phyloP scores from a whole-genome alignment of 2,113 vertebrate genomes.

The Neopipo cinnamomea region DNA sequence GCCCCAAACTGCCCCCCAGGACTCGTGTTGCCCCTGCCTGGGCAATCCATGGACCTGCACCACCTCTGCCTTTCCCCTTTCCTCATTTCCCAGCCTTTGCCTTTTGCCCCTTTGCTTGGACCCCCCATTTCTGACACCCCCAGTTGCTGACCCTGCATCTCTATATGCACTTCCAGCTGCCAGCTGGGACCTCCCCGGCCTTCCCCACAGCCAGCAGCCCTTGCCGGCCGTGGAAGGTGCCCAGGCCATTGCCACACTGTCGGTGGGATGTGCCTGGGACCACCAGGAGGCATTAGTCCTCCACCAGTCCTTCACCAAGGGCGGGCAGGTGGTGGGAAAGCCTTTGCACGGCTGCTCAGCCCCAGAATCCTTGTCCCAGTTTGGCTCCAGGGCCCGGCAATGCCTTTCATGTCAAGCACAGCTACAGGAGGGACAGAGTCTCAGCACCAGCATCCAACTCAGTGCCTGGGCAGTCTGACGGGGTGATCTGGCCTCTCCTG shows the following conservation, averaged over 20 bases:
- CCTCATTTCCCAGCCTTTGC: neutral
- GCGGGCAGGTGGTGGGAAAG: neutral
- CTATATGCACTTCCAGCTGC: neutral
- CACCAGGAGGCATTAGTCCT: conserved; percentile 54
- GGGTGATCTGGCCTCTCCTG: too few species aligned
- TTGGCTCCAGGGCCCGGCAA: neutral
- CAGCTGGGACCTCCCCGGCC: neutral
- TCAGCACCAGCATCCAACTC: rapidly evolving
- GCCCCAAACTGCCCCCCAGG: neutral
- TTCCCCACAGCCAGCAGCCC: neutral
- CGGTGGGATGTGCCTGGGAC: neutral
- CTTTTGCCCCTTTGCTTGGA: neutral
- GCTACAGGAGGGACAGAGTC: neutral
- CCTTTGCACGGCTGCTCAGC: neutral
- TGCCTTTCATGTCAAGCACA: neutral
- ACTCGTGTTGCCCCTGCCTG: neutral
- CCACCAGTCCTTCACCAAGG: neutral
- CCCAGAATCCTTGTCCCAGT: neutral
- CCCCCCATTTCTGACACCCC: neutral
- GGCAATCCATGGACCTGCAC: neutral
- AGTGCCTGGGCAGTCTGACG: neutral
- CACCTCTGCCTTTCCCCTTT: neutral
- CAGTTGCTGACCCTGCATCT: rapidly evolving
- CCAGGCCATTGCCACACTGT: neutral
- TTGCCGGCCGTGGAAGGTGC: neutral